These are phyloP conservation scores for Sphaeridia pumilis DNA, from an alignment of 2,888 invertebrate species.

Conservation along the genomic window DNA sequence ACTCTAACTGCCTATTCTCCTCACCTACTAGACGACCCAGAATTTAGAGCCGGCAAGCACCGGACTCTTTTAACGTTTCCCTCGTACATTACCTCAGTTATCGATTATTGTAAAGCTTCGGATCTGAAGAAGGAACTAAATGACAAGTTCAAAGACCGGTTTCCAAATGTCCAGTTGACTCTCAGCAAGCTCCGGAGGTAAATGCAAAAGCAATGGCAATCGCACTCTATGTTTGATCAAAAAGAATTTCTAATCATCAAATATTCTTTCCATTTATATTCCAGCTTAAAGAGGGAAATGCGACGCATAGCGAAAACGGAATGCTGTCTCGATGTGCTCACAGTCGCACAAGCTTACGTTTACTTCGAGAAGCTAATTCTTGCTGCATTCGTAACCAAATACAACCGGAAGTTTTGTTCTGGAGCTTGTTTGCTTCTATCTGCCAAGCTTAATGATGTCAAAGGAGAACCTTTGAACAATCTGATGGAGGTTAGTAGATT, in stretches of 20 bases:
- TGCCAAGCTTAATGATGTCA: slow-evolving; percentile 93
- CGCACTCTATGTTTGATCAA: neutral
- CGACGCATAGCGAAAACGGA: slow-evolving; percentile 77
- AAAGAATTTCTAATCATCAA: neutral
- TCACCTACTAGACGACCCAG: slow-evolving; percentile 80
- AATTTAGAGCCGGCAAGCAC: slow-evolving; percentile 77
- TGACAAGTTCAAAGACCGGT: slow-evolving; percentile 89
- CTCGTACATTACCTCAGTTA: slow-evolving; percentile 54
- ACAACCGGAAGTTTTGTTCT: slow-evolving; percentile 88
- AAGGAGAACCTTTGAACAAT: slow-evolving; percentile 72
- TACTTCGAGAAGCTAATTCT: slow-evolving; percentile 94
- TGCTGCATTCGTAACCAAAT: slow-evolving; percentile 82
- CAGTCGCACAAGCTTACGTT: slow-evolving; percentile 94
- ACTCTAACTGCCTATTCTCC: slow-evolving; percentile 62
- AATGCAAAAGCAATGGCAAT: slow-evolving; percentile 14
- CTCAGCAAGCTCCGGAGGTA: slow-evolving; percentile 92
- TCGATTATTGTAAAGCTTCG: slow-evolving; percentile 89
- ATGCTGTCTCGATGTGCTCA: slow-evolving; percentile 67
- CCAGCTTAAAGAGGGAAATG: slow-evolving; percentile 90
- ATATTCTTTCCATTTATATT: slow-evolving; percentile 7
- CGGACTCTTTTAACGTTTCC: slow-evolving; percentile 69
- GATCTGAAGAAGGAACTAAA: slow-evolving; percentile 94
- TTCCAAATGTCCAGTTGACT: slow-evolving; percentile 86
- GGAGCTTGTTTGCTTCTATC: slow-evolving; percentile 87
- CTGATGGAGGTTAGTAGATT: slow-evolving; percentile 81